These are phyloP conservation scores for Lasioglossum pauxillum DNA, from an alignment of 2,888 invertebrate genomes.

Conservation along the genomic window DNA sequence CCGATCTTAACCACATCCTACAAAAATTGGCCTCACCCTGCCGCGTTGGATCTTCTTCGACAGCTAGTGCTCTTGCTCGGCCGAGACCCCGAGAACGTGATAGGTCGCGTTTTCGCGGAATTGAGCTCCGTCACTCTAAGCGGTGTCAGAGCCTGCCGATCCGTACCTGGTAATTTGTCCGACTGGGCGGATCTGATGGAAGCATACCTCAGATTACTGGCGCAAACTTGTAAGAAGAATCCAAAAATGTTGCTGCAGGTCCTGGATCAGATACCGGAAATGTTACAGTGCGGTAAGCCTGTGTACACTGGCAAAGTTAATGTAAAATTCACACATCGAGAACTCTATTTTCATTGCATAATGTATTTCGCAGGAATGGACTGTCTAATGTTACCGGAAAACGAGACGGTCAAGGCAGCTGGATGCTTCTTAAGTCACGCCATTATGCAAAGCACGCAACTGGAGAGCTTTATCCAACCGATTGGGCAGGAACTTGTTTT, in stretches of 20 bases:
- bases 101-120: conserved; percentile 77
- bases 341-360: background rate
- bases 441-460: conserved; percentile 85
- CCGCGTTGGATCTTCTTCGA: conserved; percentile 77
- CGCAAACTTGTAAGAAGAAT: conserved; percentile 89
- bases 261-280: conserved; percentile 82
- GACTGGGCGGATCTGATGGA: conserved; percentile 90
- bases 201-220: conserved; percentile 88
- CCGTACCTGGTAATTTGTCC: conserved; percentile 84
- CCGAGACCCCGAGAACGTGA: conserved; percentile 80
- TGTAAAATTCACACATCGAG: background rate
- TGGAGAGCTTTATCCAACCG: conserved; percentile 86
- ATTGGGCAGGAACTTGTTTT: conserved; percentile 87
- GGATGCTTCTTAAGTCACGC: conserved; percentile 87
- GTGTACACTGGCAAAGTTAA: background rate
- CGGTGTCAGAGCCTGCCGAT: conserved; percentile 78
- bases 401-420: conserved; percentile 87
- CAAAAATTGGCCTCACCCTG: conserved; percentile 85
- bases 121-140: conserved; percentile 79
- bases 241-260: conserved; percentile 81
- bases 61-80: conserved; percentile 85
- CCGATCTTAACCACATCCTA: conserved; percentile 77
- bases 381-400: conserved; percentile 87
- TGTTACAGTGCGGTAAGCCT: conserved; percentile 83
- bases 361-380: conserved; percentile 85